Percentiles rank a stretch among this genome's conserved stretches.
Conservation (phyloP, 2,888 invertebrate species). For the Polymixis lichenea region DNA sequence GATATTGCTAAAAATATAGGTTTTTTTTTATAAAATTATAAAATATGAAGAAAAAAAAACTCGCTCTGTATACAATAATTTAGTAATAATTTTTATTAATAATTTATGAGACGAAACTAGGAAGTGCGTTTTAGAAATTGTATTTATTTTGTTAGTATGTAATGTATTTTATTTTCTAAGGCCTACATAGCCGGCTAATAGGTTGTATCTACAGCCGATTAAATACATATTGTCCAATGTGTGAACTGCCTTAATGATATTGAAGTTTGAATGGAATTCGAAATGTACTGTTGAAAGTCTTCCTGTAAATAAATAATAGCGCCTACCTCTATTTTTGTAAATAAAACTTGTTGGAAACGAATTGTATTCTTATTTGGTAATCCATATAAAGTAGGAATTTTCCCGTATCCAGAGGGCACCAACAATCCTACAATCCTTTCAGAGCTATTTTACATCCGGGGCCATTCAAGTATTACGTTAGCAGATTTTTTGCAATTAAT, state of each 20-base stretch:
- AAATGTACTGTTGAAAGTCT: conserved; percentile 49
- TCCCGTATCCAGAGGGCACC: not conserved
- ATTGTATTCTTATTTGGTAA: conserved; percentile 16
- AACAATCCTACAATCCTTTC: too few relatives aligned
- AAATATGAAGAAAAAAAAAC: not conserved
- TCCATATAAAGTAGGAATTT: not conserved
- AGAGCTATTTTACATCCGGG: too few relatives aligned
- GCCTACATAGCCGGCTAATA: not conserved
- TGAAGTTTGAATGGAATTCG: conserved; percentile 42
- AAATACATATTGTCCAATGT: not conserved
- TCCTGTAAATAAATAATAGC: conserved; percentile 64
- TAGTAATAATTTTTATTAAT: conserved; percentile 9
- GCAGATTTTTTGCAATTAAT: too few relatives aligned
- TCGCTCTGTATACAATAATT: not conserved
- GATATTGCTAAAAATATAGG: conserved; percentile 5
- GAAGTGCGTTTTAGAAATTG: not conserved
- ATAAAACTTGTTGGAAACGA: conserved; percentile 49
- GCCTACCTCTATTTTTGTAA: conserved; percentile 62
- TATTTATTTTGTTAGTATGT: conserved; percentile 25
- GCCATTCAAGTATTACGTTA: too few relatives aligned
- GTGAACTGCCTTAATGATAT: conserved; percentile 13
- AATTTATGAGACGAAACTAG: conserved; percentile 4
- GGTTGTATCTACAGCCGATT: not conserved
- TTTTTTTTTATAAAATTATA: not conserved
- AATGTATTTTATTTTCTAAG: conserved; percentile 22